A percentile compares a stretch with the other conserved stretches of the same genome.
Evolutionary conservation across 2,113 vertebrate genomes (phyloP).

Genomic region (Miniopterus natalensis): DNA sequence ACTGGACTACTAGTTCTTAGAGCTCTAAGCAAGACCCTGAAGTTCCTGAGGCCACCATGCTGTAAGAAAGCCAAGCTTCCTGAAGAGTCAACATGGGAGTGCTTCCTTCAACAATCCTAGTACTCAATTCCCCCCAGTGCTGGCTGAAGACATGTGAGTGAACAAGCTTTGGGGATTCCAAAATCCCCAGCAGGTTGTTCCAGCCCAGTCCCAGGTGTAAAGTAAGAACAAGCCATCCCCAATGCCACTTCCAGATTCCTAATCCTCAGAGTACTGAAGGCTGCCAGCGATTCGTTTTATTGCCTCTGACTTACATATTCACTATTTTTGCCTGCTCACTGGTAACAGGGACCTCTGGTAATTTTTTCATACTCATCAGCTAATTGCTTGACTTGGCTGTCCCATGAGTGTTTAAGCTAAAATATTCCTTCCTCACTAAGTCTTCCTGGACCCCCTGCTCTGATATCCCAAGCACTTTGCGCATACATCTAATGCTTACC

Average conservation of each 20-base stretch:
- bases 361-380: neutral
- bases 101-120: fast-evolving
- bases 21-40: neutral
- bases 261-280: too few relatives aligned
- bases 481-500: neutral
- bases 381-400: neutral
- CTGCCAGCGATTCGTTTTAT: too few relatives aligned
- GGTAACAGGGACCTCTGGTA: neutral
- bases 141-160: neutral
- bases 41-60: neutral
- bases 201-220: neutral
- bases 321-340: neutral
- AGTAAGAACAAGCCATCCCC: fast-evolving
- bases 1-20: neutral
- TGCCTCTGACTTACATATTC: neutral
- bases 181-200: too few relatives aligned
- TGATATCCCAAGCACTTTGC: fast-evolving
- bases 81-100: fast-evolving
- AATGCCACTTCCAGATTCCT: neutral
- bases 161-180: neutral
- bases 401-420: neutral
- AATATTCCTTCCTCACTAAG: neutral
- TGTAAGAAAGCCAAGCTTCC: fast-evolving
- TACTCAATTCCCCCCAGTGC: fast-evolving
- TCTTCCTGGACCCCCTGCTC: fast-evolving